A percentile compares a stretch with the other conserved stretches of the same genome.
Conservation (phyloP, 2,888 invertebrate genomes). For the Didymodactylos carnosus region DNA sequence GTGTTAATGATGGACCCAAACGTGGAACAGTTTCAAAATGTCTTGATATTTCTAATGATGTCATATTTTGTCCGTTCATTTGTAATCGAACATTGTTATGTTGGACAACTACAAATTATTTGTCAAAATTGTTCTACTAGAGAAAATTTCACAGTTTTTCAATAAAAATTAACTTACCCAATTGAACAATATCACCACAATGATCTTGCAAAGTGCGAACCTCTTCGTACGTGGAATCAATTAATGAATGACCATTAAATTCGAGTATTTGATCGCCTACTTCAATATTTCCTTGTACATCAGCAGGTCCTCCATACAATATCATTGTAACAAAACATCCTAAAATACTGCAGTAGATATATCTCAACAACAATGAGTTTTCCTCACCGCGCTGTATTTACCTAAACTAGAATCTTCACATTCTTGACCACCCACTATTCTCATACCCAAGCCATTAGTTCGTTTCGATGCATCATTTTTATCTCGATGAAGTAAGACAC, state of each 20-base stretch:
- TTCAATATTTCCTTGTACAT: constrained; percentile 60
- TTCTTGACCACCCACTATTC: constrained; percentile 74
- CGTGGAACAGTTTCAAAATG: constrained; percentile 14
- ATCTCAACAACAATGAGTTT: too few relatives aligned
- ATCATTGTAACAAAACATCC: constrained; percentile 42
- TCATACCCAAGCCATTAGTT: constrained; percentile 71
- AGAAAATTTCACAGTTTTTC: too few relatives aligned
- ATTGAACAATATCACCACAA: constrained; percentile 62
- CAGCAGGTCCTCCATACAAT: constrained; percentile 67
- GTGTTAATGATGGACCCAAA: background rate
- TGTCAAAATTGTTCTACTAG: too few relatives aligned
- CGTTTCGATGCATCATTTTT: constrained; percentile 11
- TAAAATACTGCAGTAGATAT: background rate
- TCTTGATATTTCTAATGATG: constrained; percentile 10
- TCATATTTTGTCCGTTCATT: constrained; percentile 2
- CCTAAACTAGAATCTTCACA: constrained; percentile 64
- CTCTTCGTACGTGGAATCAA: constrained; percentile 77
- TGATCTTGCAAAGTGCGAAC: constrained; percentile 70
- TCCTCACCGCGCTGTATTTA: constrained; percentile 52
- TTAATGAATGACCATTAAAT: constrained; percentile 69
- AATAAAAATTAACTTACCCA: too few relatives aligned
- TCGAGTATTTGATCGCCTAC: constrained; percentile 53
- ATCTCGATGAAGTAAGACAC: constrained; percentile 9
- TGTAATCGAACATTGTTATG: background rate
- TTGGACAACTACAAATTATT: constrained; percentile 1